Percentiles rank a stretch among this genome's conserved stretches.
Conservation (phyloP, 2,797 vertebrate species). For the Petrocephalus sullivani region DNA sequence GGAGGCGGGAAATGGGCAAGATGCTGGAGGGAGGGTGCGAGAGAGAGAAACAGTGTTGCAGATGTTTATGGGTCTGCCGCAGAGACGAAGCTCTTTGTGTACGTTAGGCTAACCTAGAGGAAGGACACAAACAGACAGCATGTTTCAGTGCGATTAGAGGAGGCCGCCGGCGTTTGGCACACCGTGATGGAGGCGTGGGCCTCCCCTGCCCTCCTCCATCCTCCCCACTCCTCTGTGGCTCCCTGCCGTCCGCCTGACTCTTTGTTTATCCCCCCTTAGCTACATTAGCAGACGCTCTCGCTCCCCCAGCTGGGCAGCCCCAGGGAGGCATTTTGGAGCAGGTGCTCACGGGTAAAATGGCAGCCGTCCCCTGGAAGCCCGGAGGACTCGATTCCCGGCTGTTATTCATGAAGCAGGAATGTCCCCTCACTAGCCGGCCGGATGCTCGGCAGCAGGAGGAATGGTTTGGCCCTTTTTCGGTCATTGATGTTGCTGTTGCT, state of each 20-base stretch:
- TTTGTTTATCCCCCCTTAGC: background rate
- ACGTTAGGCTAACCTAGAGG: slow-evolving; percentile 41
- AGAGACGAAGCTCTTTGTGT: slow-evolving; percentile 38
- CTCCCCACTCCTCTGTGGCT: slow-evolving; percentile 31
- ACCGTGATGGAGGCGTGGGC: slow-evolving; percentile 46
- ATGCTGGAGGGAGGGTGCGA: background rate
- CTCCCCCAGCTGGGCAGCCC: background rate
- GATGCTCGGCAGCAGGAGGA: background rate
- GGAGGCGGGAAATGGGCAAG: background rate
- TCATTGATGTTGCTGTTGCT: background rate
- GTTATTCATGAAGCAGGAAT: background rate
- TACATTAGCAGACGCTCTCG: background rate
- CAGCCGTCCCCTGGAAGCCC: background rate
- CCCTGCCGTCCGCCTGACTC: background rate
- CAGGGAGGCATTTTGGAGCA: background rate
- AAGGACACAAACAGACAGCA: background rate
- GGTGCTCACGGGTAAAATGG: background rate
- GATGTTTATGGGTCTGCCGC: slow-evolving; percentile 25
- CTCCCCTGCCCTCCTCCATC: slow-evolving; percentile 37
- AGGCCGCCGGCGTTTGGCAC: slow-evolving; percentile 54
- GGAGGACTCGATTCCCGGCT: background rate
- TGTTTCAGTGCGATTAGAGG: slow-evolving; percentile 37
- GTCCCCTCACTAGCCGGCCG: background rate
- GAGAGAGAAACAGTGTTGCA: background rate
- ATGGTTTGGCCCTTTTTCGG: background rate